Percentiles rank a stretch among this genome's conserved stretches.
Conservation (phyloP, 2,797 vertebrate genomes). For the Phalloptychus januarius region DNA sequence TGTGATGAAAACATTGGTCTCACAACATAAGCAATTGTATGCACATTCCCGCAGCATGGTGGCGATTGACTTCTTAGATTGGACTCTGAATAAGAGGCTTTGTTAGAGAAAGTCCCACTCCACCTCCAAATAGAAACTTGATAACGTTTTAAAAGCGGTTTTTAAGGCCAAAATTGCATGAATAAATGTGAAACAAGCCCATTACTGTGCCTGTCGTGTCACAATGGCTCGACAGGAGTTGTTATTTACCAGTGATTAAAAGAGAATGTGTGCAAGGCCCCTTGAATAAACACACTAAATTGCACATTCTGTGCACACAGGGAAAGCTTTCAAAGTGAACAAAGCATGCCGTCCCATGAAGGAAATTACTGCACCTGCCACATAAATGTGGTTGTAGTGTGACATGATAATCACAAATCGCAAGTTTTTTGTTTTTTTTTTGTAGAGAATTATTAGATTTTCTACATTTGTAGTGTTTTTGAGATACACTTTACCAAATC, state of each 20-base stretch:
- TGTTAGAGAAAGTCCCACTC: conserved; percentile 20
- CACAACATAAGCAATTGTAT: background rate
- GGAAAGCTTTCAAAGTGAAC: conserved; percentile 14
- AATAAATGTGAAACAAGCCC: conserved; percentile 22
- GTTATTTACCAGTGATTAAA: conserved; percentile 15
- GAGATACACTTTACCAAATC: background rate
- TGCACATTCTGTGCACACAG: conserved; percentile 1
- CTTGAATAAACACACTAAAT: conserved; percentile 12
- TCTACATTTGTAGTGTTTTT: background rate
- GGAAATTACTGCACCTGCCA: conserved; percentile 11
- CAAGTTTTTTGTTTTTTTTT: background rate
- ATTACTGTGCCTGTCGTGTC: conserved; percentile 1
- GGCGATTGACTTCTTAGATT: background rate
- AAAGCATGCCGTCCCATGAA: conserved; percentile 1
- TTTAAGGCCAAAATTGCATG: conserved; percentile 26
- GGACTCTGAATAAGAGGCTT: conserved; percentile 20
- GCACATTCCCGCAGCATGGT: background rate
- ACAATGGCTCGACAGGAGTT: conserved; percentile 15
- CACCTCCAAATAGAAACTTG: conserved; percentile 15
- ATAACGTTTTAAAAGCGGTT: conserved; percentile 24
- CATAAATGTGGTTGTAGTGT: background rate
- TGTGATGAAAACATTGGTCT: background rate
- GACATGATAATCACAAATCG: conserved; percentile 3
- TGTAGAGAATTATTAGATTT: background rate
- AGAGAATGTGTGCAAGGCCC: background rate